Percentiles rank a stretch among this genome's conserved stretches.
phyloP scores from a whole-genome alignment of 1,140 invertebrate genomes.

The Bilobella aurantiaca region DNA sequence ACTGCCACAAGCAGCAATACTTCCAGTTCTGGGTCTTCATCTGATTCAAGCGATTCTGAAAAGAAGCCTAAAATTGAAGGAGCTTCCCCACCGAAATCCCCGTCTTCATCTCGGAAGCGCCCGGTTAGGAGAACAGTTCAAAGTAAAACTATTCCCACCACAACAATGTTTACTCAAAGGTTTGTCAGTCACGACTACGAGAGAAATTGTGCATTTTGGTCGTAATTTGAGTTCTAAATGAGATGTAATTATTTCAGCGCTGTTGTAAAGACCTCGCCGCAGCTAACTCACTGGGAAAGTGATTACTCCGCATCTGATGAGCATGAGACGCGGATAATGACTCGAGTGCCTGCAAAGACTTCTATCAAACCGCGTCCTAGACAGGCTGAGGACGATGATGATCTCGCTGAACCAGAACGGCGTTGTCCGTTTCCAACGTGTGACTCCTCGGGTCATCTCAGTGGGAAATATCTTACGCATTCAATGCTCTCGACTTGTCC shows the following conservation, averaged over 20 bases:
- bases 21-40: constrained; percentile 22
- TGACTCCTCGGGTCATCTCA: constrained; percentile 77
- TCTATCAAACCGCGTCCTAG: constrained; percentile 19
- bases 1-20: constrained; percentile 5
- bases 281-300: constrained; percentile 25
- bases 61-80: constrained; percentile 13
- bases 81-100: not conserved
- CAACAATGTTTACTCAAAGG: constrained; percentile 27
- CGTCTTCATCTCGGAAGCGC: constrained; percentile 15
- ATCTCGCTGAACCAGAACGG: constrained; percentile 44
- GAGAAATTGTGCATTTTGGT: not conserved
- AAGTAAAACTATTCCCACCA: constrained; percentile 28
- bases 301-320: constrained; percentile 19
- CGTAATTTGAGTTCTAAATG: no score
- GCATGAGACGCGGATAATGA: constrained; percentile 19
- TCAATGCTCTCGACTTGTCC: constrained; percentile 28
- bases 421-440: constrained; percentile 78
- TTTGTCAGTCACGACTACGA: not conserved
- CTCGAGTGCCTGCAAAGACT: constrained; percentile 24
- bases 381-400: constrained; percentile 23
- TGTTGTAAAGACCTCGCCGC: constrained; percentile 10
- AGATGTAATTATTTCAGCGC: constrained; percentile 8
- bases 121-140: constrained; percentile 25
- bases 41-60: constrained; percentile 21
- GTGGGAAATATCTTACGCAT: constrained; percentile 46